A percentile compares a stretch with the other conserved stretches of the same genome.
phyloP scores from a whole-genome alignment of 2,797 vertebrate genomes.

The Microctenopoma stevenorrisi region DNA sequence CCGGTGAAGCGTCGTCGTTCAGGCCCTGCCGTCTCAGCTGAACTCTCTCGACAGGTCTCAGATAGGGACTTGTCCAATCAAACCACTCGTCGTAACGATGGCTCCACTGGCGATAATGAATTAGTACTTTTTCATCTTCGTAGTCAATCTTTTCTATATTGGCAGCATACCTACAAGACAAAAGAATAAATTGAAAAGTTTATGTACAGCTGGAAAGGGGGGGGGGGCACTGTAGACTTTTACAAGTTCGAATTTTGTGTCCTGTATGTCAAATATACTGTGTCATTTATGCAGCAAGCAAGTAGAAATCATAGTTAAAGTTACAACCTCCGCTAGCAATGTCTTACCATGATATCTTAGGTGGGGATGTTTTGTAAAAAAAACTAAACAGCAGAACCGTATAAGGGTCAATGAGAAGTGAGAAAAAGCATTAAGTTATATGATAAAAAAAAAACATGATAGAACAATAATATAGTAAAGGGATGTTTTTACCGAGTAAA shows the following conservation, averaged over 20 bases:
- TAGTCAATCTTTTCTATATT: constrained; percentile 98
- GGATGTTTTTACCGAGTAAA: background rate
- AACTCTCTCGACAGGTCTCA: constrained; percentile 95
- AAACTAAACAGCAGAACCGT: background rate
- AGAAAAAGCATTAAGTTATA: background rate
- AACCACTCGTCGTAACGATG: constrained; percentile 99
- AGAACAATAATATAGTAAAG: background rate
- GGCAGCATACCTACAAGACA: constrained; percentile 90
- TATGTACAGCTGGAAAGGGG: background rate
- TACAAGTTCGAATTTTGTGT: background rate
- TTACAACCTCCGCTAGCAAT: background rate
- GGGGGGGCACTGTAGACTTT: background rate
- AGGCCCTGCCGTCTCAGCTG: constrained; percentile 87
- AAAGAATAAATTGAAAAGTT: background rate
- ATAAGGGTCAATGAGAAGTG: background rate
- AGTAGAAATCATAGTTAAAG: background rate
- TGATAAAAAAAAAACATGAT: background rate
- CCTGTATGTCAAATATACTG: background rate
- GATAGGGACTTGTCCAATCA: constrained; percentile 97
- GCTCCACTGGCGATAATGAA: constrained; percentile 99
- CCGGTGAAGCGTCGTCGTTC: constrained; percentile 71
- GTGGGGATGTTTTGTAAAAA: background rate
- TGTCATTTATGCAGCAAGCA: background rate
- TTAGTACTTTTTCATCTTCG: constrained; percentile 95
- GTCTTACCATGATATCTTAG: background rate